Conservation (phyloP, 2,797 vertebrate species). For the Sebastes nivosus region DNA sequence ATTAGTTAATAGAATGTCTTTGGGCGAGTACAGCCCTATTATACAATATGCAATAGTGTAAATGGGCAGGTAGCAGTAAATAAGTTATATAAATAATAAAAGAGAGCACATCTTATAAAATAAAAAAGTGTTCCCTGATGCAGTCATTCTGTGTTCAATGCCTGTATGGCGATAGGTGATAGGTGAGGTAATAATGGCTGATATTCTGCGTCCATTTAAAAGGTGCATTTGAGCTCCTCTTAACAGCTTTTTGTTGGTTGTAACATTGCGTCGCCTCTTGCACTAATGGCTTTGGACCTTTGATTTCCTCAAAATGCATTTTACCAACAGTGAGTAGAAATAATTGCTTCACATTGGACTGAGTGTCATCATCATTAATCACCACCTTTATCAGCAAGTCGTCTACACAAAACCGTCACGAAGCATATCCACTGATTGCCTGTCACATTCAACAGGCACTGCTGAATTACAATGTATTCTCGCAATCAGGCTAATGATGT, state of each 20-base stretch:
- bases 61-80: not conserved
- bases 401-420: slow-evolving; percentile 15
- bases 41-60: not conserved
- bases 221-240: not conserved
- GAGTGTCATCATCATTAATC: slow-evolving; percentile 32
- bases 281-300: slow-evolving; percentile 33
- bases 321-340: slow-evolving; percentile 6
- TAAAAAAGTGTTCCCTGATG: not conserved
- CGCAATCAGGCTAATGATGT: slow-evolving; percentile 19
- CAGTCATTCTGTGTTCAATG: not conserved
- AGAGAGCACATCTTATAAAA: too few species aligned
- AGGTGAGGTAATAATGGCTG: not conserved
- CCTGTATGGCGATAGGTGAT: not conserved
- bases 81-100: not conserved
- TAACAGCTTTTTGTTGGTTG: not conserved
- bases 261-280: not conserved
- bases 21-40: not conserved
- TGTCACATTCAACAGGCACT: slow-evolving; percentile 13
- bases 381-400: slow-evolving; percentile 30
- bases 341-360: slow-evolving; percentile 16
- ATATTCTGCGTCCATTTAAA: not conserved
- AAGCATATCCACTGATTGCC: slow-evolving; percentile 25
- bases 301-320: slow-evolving; percentile 25
- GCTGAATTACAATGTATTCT: slow-evolving; percentile 5
- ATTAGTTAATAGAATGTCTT: too few species aligned